Percentiles rank a stretch among this genome's conserved stretches.
Conservation (phyloP, 2,113 vertebrate species). For the Galemys pyrenaicus region DNA sequence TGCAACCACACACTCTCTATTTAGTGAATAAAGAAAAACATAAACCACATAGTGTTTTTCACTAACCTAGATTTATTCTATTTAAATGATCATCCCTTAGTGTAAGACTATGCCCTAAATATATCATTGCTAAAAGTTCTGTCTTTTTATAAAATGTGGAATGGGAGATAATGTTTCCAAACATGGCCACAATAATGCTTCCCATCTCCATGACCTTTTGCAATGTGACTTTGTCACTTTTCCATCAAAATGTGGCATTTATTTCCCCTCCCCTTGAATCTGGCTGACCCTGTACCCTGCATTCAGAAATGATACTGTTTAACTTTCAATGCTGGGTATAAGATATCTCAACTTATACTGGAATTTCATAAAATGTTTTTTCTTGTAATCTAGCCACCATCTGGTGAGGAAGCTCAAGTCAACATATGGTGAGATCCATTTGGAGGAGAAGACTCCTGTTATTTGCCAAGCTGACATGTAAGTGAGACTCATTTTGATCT, state of each 20-base stretch:
- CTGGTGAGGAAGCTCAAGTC: neutral
- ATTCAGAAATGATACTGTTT: neutral
- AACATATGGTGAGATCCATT: neutral
- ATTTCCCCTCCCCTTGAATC: neutral
- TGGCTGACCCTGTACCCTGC: neutral
- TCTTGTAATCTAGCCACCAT: neutral
- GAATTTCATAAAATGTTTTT: neutral
- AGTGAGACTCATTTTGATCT: neutral
- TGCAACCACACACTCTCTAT: neutral
- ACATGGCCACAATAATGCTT: neutral
- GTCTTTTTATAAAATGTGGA: neutral
- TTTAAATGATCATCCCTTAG: neutral
- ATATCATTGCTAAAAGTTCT: neutral
- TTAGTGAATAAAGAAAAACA: neutral
- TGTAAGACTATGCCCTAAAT: slow-evolving; percentile 11
- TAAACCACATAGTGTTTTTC: neutral
- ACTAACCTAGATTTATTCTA: neutral
- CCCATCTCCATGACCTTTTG: neutral
- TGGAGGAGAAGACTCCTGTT: neutral
- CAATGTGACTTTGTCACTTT: neutral
- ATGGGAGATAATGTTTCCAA: neutral
- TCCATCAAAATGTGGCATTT: neutral
- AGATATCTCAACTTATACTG: neutral
- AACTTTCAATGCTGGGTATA: neutral
- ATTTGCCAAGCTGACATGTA: neutral